Conservation (phyloP, 92 coral and sea anemone genomes). For the Porites rus region DNA sequence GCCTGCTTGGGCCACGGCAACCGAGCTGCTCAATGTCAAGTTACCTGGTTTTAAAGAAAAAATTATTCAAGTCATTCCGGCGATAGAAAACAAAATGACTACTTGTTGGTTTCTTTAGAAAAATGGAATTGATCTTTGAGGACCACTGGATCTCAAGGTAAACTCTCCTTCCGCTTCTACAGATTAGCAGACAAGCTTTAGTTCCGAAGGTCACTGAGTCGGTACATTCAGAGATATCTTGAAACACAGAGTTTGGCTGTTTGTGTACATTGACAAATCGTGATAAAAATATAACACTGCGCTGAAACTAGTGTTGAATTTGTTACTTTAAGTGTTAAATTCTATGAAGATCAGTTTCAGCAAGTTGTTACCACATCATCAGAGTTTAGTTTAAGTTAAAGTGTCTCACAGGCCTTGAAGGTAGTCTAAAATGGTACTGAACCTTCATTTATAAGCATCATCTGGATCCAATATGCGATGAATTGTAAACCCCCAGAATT, state of each 20-base stretch:
- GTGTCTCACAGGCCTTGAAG: slow-evolving; percentile 3
- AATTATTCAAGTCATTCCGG: slow-evolving; percentile 7
- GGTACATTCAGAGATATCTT: not conserved
- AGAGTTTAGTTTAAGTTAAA: not conserved
- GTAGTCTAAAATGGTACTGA: not conserved
- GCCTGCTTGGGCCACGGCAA: not conserved
- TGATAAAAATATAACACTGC: not conserved
- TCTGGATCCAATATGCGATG: slow-evolving; percentile 43
- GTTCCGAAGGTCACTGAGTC: not conserved
- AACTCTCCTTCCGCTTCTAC: not conserved
- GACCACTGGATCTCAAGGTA: slow-evolving; percentile 28
- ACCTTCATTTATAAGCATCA: not conserved
- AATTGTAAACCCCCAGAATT: slow-evolving; percentile 16
- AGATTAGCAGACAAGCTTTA: slow-evolving; percentile 3
- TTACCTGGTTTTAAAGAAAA: not conserved
- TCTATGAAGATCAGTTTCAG: not conserved
- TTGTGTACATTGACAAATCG: not conserved
- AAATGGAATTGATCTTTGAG: slow-evolving; percentile 24
- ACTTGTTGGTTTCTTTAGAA: not conserved
- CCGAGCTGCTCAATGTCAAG: not conserved
- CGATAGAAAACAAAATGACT: not conserved
- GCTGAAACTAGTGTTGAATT: not conserved
- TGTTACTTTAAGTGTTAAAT: not conserved
- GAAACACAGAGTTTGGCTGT: not conserved
- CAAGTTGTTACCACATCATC: not conserved